Conservation (phyloP, 2,888 invertebrate species). For the Anoncus sp. region DNA sequence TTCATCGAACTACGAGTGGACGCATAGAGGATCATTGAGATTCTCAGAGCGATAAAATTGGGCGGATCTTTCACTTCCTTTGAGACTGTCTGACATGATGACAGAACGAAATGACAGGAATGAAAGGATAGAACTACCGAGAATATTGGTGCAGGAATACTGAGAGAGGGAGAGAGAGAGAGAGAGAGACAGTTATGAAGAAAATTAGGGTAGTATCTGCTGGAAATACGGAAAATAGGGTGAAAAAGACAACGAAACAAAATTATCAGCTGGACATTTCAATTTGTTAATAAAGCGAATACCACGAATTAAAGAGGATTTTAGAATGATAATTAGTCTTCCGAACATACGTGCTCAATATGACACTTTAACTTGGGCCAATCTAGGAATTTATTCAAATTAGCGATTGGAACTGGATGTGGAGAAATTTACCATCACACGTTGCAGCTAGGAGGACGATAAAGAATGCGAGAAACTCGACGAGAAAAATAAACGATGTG, state of each 20-base stretch:
- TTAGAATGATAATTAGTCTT: background rate
- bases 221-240: conserved; percentile 2
- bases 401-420: background rate
- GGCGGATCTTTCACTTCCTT: conserved; percentile 44
- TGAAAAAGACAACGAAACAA: background rate
- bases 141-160: background rate
- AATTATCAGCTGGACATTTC: background rate
- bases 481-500: conserved; percentile 21
- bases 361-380: too few relatives aligned
- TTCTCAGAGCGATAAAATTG: conserved; percentile 32
- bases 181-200: background rate
- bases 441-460: background rate
- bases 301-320: background rate
- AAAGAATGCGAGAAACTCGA: conserved; percentile 20
- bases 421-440: background rate
- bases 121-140: conserved; percentile 9
- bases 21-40: conserved; percentile 35
- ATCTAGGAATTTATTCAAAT: too few relatives aligned
- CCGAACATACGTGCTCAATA: background rate
- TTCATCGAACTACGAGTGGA: conserved; percentile 24
- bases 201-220: conserved; percentile 13
- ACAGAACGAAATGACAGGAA: conserved; percentile 11
- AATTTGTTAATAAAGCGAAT: too few relatives aligned
- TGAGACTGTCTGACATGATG: conserved; percentile 26
- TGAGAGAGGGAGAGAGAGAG: background rate